Percentiles rank a stretch among this genome's conserved stretches.
Conservation (phyloP, 1,140 invertebrate genomes). For the Theocolax elegans region DNA sequence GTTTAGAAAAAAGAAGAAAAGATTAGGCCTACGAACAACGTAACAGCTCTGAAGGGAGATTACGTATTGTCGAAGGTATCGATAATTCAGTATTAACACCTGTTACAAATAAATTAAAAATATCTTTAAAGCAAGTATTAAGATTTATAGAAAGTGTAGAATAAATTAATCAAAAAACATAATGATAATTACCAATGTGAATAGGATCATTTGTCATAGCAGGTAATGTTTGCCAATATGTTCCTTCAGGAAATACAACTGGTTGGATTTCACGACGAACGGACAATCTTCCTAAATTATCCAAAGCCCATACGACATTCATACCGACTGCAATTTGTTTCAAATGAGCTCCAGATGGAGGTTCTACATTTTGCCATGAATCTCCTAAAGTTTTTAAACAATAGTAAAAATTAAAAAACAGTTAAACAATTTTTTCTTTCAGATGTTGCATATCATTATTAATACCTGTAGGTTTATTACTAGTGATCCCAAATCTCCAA, state of each 20-base stretch:
- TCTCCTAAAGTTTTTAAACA: conserved; percentile 58
- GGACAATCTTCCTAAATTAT: conserved; percentile 72
- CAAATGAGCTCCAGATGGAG: conserved; percentile 75
- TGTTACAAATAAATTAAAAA: conserved; percentile 37
- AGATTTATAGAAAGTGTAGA: conserved; percentile 25
- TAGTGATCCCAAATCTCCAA: conserved; percentile 77
- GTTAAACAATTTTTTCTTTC: no score
- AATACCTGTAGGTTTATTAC: conserved; percentile 73
- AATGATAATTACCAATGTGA: conserved; percentile 65
- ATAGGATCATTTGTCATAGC: conserved; percentile 71
- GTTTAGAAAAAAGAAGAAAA: not conserved
- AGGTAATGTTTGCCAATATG: conserved; percentile 75
- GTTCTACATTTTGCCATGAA: conserved; percentile 74
- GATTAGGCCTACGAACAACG: conserved; percentile 30
- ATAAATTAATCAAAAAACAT: not conserved
- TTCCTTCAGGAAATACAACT: conserved; percentile 78
- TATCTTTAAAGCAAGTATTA: conserved; percentile 47
- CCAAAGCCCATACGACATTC: conserved; percentile 78
- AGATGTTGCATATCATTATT: no score
- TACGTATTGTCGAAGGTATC: conserved; percentile 24
- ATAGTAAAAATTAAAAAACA: no score
- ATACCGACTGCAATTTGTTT: conserved; percentile 81
- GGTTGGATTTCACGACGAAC: conserved; percentile 75
- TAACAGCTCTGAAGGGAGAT: conserved; percentile 27
- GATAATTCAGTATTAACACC: conserved; percentile 11